These are phyloP conservation scores for Drosophila jambulina DNA, from an alignment of 1,140 invertebrate species.

Conservation along the genomic window DNA sequence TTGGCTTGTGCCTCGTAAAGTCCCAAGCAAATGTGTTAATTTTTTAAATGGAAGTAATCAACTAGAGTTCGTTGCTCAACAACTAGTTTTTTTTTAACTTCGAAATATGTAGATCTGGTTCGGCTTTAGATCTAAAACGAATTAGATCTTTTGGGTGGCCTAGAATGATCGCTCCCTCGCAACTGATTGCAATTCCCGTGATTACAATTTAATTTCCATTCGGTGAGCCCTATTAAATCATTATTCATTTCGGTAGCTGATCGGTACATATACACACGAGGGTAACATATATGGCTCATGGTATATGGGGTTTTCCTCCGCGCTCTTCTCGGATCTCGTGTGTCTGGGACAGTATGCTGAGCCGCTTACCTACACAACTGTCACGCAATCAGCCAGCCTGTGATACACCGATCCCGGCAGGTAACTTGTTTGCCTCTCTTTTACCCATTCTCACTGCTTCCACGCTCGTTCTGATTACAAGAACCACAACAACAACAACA, in stretches of 20 bases:
- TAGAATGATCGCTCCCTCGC: constrained; percentile 26
- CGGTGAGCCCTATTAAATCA: constrained; percentile 49
- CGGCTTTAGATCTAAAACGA: background rate
- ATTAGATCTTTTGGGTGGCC: constrained; percentile 55
- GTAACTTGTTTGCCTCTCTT: constrained; percentile 76
- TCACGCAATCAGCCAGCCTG: constrained; percentile 59
- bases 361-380: constrained; percentile 79
- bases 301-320: constrained; percentile 19
- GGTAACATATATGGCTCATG: constrained; percentile 35
- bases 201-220: constrained; percentile 68
- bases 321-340: constrained; percentile 22
- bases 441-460: constrained; percentile 60
- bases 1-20: constrained; percentile 45
- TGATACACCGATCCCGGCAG: constrained; percentile 39
- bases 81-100: constrained; percentile 19
- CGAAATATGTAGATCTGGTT: background rate
- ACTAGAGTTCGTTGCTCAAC: constrained; percentile 13
- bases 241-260: constrained; percentile 71
- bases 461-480: constrained; percentile 66
- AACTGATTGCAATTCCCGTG: constrained; percentile 53
- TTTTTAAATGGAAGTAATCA: constrained; percentile 26
- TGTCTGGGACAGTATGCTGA: constrained; percentile 63
- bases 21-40: constrained; percentile 47
- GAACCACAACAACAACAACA: constrained; percentile 24
- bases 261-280: constrained; percentile 3